Base-by-base conservation (phyloP, 1,140 invertebrate genomes). In the Drosophila obscura region DNA sequence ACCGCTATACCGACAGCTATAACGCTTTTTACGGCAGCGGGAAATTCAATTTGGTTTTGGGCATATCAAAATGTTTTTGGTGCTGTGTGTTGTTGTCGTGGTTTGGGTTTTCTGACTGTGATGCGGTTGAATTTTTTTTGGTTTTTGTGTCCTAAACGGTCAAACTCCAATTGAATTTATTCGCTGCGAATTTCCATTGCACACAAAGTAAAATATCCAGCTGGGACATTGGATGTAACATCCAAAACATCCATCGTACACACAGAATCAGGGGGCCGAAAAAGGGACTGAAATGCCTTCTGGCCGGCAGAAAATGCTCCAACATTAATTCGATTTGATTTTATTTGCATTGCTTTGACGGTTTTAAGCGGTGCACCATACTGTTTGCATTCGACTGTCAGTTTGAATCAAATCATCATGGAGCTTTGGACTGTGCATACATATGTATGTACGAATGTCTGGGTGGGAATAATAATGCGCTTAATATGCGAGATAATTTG, bases 341-440 rank as follows among this genome's bases (percentile, higher is more conserved):
- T 82, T 82, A 88, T 88, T 87, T 88, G 82, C 71, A 88, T 79
- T 82, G 82, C 82, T 87, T 87, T 87, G 83, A 88, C 58, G 74
- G 75, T 75, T 82, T 88, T 75, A 73, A 66, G 63, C 83, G 73
- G 63, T 73, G 50, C 57, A 56, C 73, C 51, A 73, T 19, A 28
- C 26, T 35, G 16, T 51, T 64, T 46, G 56, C 43, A 61, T 22
- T 19, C n/a, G 55, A 45, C 72, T 74, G 71, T 74, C 55, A 51
- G 73, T 44, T 74, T 26, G 61, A 75, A 75, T 75, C 65, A 74
- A 65, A 66, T 75, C 62, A 53, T 53, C 72, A 59, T 39, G 35
- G 9, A n/a, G 24, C 45, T n/a, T 3, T 39, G 51, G 16, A 19
- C 39, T 19, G 5, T 13, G 13, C 35, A 5, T 39, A 5, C 28